Evolutionary conservation across 2,113 vertebrate genomes (phyloP), one percentile per base, ranked within the genome.

Genomic region (Calcarius ornatus): DNA sequence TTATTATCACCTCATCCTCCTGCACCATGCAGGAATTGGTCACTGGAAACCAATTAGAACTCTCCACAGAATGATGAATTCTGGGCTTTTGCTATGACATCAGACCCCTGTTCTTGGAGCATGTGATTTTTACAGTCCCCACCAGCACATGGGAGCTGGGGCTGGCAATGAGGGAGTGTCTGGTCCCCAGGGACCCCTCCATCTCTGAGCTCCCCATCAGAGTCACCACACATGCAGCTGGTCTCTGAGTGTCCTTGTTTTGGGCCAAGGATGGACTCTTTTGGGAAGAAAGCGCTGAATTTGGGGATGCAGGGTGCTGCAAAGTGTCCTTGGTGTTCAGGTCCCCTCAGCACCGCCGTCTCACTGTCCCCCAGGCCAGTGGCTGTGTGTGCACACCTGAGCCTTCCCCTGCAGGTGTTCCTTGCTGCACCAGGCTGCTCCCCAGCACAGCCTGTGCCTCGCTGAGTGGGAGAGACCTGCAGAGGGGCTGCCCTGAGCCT

Each of bases 61-160:
- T 61, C 38, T 80, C 3, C 2, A 6, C 0, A 8, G 16, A 23
- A 56, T 23, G n/a, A 43, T 14, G 23, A 31, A 10, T 81, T 45
- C 28, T 15, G 56, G 57, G 17, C 0, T 42, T 82, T 22, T 28
- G 17, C 38, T 37, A 0, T 6, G 45, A 35, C 3, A 53, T 8
- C 25, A 38, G 48, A 1, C 19, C 22, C 57, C 50, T 54, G 28
- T 9, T 42, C 30, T 38, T 5, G 2, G 6, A 70, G 6, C 10
- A 9, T 4, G 56, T 12, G 47, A 11, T 66, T 70, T 66, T 88
- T 3, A 0, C 2, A 19, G 28, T 42, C 6, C 51, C 11, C 42
- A 5, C 8, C 0, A 0, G 16, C 40, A 42, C 0, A 1, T 0
- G 15, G 50, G 35, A 50, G 8, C 25, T 33, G n/a, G 64, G 7